These are phyloP conservation scores for Andrena flavipes DNA, from an alignment of 2,888 invertebrate species.

Conservation along the genomic window DNA sequence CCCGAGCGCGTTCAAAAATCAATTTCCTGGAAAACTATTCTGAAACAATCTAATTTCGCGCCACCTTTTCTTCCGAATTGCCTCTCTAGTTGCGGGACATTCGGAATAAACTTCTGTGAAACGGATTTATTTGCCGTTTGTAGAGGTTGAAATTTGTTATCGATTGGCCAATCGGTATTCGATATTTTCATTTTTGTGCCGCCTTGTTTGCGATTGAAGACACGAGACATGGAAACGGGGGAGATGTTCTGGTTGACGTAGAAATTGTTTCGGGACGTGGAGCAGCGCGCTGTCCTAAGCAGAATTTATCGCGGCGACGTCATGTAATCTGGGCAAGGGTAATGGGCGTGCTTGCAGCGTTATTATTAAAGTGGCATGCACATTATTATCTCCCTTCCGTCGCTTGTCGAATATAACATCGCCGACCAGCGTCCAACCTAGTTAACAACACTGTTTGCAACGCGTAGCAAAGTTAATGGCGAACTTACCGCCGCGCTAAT, in stretches of 20 bases:
- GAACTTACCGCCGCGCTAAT: background rate
- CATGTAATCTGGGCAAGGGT: slow-evolving; percentile 59
- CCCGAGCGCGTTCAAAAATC: too few species aligned
- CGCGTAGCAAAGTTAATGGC: background rate
- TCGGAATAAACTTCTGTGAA: too few species aligned
- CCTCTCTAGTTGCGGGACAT: too few species aligned
- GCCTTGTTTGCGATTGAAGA: background rate
- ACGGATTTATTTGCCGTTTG: too few species aligned
- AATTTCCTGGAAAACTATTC: too few species aligned
- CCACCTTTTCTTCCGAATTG: too few species aligned
- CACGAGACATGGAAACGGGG: background rate
- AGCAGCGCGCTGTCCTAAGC: slow-evolving; percentile 24
- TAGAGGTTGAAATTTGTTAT: background rate
- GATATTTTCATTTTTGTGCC: background rate
- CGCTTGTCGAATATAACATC: slow-evolving; percentile 36
- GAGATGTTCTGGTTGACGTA: background rate
- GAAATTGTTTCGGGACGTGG: slow-evolving; percentile 22
- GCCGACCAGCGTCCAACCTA: slow-evolving; percentile 19
- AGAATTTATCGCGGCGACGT: slow-evolving; percentile 63
- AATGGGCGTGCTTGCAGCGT: slow-evolving; percentile 51
- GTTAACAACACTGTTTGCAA: background rate
- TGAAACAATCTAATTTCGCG: too few species aligned
- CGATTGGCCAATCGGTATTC: background rate
- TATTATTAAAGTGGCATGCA: slow-evolving; percentile 59
- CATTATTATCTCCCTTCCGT: slow-evolving; percentile 52